Conservation (phyloP, 2,888 invertebrate species). For the Nebria salina region DNA sequence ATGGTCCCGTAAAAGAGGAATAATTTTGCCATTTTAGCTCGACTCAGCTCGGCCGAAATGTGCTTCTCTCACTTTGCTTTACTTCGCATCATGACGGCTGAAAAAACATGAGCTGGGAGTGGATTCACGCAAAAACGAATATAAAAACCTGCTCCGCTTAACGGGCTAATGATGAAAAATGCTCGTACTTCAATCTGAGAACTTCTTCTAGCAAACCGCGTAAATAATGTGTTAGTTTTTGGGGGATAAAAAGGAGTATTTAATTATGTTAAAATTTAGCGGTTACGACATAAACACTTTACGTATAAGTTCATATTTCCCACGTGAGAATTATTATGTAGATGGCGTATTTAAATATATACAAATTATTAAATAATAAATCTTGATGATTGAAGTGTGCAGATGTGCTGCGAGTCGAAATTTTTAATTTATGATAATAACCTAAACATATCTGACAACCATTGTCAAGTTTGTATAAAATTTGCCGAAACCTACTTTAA, state of each 20-base stretch:
- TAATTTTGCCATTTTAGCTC: constrained; percentile 49
- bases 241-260: neutral
- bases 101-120: constrained; percentile 48
- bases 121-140: neutral
- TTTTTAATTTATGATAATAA: no score
- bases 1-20: constrained; percentile 47
- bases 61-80: constrained; percentile 17
- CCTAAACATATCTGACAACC: neutral
- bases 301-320: neutral
- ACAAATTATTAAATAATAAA: no score
- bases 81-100: constrained; percentile 7
- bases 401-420: no score
- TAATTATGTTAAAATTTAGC: neutral
- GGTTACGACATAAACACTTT: neutral
- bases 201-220: neutral
- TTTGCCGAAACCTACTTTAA: neutral
- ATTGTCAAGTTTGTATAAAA: neutral
- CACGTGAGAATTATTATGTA: no score
- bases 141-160: constrained; percentile 48
- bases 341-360: no score
- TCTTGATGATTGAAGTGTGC: no score
- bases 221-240: neutral
- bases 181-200: constrained; percentile 19
- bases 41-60: constrained; percentile 45
- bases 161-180: constrained; percentile 53